Base-by-base conservation (phyloP, 1,140 invertebrate genomes). In the Brevipalpus yothersi region DNA sequence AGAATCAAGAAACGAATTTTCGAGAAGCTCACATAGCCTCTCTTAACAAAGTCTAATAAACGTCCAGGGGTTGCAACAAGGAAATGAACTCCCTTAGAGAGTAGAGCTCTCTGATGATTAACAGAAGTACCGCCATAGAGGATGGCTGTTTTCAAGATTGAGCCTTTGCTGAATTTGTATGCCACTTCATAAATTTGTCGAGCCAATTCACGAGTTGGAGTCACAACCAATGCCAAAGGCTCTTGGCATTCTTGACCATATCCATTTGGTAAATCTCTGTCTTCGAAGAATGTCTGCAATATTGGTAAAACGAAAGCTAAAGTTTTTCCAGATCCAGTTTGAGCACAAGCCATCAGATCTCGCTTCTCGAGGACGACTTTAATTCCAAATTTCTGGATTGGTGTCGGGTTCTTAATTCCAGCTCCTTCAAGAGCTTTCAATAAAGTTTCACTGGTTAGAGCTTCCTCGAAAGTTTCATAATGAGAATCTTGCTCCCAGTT, bases 271-370 rank as follows among this genome's bases (percentile, higher is more conserved):
- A 41, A 21, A 13, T 31, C 9, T 55, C 21, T 41, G 17, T 78
- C 72, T 23, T 76, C 71, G 12, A 90, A 66, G 1, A 90, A 68
- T 0, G 70, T 73, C 62, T 85, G 75, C 11, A 92, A 76, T n/a
- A 94, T 89, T 0, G 92, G 92, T 17, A 97, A 67, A 7, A 95
- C 68, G 67, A 91, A 97, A 0, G 90, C 91, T 4, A 88, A 89
- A 13, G 89, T 94, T 77, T 97, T 97, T 42, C 93, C 93, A 0
- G 89, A 94, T 0, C 93, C 53, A 45, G 93, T 98, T 72, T 97
- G 91, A 0, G 93, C 92, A 70, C 92, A 96, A 0, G 82, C 91
- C 90, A 97, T 96, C 10, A 97, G 65, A 74, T 97, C 92, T 54
- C 86, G 70, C 7, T 81, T 80, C 0, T 60, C 71, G 67, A 80